These are phyloP conservation scores for Nephrotoma flavescens DNA, from an alignment of 2,888 invertebrate species.

Conservation along the genomic window DNA sequence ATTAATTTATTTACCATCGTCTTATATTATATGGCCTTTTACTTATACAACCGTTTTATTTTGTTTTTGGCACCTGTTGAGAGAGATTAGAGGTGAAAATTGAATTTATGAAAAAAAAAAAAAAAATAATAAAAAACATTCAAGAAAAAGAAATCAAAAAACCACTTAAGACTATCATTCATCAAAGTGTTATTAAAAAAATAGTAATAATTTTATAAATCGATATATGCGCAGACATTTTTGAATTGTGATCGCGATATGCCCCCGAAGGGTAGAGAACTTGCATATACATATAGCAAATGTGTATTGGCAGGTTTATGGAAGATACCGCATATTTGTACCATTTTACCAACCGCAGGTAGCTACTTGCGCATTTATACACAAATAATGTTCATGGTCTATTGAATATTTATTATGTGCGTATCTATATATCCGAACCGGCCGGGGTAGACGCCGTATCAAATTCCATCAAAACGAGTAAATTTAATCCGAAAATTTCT, in stretches of 20 bases:
- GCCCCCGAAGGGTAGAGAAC: background rate
- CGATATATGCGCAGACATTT: background rate
- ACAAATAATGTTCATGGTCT: background rate
- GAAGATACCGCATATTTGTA: background rate
- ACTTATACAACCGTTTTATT: background rate
- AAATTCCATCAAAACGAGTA: background rate
- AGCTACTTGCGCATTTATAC: background rate
- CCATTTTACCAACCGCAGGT: background rate
- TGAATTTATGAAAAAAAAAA: background rate
- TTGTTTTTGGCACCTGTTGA: background rate
- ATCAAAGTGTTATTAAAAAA: background rate
- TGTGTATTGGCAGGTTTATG: background rate
- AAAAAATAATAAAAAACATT: background rate
- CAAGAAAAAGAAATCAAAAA: background rate
- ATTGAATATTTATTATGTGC: background rate
- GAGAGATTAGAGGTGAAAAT: background rate
- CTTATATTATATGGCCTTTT: background rate
- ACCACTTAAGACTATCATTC: background rate
- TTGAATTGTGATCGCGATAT: background rate
- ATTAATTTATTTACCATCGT: background rate
- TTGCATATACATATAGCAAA: background rate
- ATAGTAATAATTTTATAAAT: background rate
- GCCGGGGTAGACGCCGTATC: background rate
- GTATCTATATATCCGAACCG: too few species aligned
- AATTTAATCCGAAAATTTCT: background rate